phyloP scores from a whole-genome alignment of 2,888 invertebrate genomes.

The Pristionchus entomophagus region DNA sequence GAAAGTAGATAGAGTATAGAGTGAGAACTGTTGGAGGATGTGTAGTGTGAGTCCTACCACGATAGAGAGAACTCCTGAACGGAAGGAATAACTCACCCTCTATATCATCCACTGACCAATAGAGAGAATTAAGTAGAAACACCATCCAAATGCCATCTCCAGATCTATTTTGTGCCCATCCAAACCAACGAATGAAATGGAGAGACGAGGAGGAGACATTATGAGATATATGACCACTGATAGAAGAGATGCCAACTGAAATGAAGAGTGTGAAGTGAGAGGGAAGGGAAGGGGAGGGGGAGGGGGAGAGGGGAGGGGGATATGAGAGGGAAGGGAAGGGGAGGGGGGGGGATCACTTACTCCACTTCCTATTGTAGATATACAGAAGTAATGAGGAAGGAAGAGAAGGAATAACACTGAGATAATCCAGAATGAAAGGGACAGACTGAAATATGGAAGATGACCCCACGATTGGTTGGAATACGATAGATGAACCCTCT shows the following conservation, averaged over 20 bases:
- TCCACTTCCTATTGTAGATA: not conserved
- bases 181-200: slow-evolving; percentile 68
- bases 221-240: slow-evolving; percentile 65
- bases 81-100: not conserved
- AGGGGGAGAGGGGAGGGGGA: not conserved
- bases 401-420: slow-evolving; percentile 66
- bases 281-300: too few species aligned
- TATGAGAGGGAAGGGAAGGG: not conserved
- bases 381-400: slow-evolving; percentile 67
- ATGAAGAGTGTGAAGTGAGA: not conserved
- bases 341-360: not conserved
- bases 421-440: slow-evolving; percentile 65
- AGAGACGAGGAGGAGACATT: slow-evolving; percentile 66
- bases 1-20: slow-evolving; percentile 72
- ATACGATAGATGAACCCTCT: not conserved
- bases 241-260: slow-evolving; percentile 44
- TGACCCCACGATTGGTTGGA: not conserved
- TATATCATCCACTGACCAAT: slow-evolving; percentile 55
- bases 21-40: slow-evolving; percentile 67
- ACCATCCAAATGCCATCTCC: slow-evolving; percentile 66
- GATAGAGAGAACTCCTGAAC: slow-evolving; percentile 65
- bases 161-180: slow-evolving; percentile 62
- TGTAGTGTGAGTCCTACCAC: slow-evolving; percentile 60
- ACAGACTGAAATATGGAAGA: slow-evolving; percentile 50
- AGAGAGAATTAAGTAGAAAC: slow-evolving; percentile 70